These are phyloP conservation scores for Xestoiulus laeticollis DNA, from an alignment of 2,888 invertebrate species.

Conservation along the genomic window DNA sequence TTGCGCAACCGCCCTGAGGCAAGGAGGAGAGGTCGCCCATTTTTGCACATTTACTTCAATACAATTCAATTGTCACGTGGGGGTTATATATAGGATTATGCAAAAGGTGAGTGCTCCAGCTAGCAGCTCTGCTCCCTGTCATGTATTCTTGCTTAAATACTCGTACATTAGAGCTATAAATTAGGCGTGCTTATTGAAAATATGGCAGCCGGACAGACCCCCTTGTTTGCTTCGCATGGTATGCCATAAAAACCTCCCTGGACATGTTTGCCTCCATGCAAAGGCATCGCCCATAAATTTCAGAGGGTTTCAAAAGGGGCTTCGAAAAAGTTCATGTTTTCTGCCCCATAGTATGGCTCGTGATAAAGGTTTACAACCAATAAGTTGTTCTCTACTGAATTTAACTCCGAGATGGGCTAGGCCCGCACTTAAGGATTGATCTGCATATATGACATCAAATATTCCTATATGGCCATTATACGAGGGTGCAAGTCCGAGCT, in stretches of 20 bases:
- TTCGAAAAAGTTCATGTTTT: slow-evolving; percentile 20
- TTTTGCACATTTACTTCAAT: slow-evolving; percentile 12
- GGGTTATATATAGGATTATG: slow-evolving; percentile 19
- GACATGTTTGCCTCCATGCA: slow-evolving; percentile 26
- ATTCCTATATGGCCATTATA: neutral
- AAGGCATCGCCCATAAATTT: slow-evolving; percentile 26
- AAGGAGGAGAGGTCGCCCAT: slow-evolving; percentile 15
- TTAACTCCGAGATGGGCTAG: slow-evolving; percentile 11
- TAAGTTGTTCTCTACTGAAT: slow-evolving; percentile 26
- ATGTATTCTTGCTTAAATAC: slow-evolving; percentile 20
- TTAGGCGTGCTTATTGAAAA: slow-evolving; percentile 19
- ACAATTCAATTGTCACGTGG: slow-evolving; percentile 20
- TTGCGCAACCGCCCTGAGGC: neutral
- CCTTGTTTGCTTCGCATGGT: slow-evolving; percentile 16
- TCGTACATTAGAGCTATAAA: slow-evolving; percentile 20
- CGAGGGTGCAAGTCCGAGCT: neutral
- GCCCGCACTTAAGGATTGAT: slow-evolving; percentile 18
- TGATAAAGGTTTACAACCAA: slow-evolving; percentile 20
- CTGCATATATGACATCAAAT: slow-evolving; percentile 20
- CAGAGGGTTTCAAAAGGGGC: neutral
- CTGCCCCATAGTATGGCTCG: neutral
- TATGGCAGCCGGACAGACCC: slow-evolving; percentile 19
- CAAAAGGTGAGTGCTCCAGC: slow-evolving; percentile 7
- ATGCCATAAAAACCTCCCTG: slow-evolving; percentile 20
- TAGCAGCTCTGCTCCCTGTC: neutral